Conservation (phyloP, 2,888 invertebrate species). For the Platycheirus rosarum region DNA sequence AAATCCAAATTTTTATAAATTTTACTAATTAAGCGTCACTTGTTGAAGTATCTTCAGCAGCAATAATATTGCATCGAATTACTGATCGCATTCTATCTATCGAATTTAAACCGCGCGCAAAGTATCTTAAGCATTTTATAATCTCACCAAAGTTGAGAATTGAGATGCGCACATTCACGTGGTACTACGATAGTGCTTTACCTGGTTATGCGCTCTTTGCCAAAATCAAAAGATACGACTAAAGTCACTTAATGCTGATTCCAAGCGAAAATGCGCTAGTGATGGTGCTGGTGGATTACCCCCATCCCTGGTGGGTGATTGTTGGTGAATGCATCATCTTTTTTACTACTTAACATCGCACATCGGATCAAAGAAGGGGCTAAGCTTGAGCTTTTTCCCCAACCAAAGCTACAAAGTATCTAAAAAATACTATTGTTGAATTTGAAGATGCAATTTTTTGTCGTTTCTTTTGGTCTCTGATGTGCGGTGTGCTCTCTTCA, state of each 20-base stretch:
- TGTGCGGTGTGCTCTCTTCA: slow-evolving; percentile 45
- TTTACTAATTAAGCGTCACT: slow-evolving; percentile 59
- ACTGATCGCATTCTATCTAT: slow-evolving; percentile 42
- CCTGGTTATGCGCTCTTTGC: slow-evolving; percentile 24
- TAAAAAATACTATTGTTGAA: slow-evolving; percentile 44
- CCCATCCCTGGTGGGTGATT: slow-evolving; percentile 6
- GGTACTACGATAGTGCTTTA: slow-evolving; percentile 10
- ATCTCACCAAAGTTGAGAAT: slow-evolving; percentile 11
- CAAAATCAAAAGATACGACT: slow-evolving; percentile 37
- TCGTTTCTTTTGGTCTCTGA: slow-evolving; percentile 21
- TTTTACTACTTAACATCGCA: no score
- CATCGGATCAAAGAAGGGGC: neutral
- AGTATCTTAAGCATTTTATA: slow-evolving; percentile 40
- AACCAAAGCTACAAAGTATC: slow-evolving; percentile 25
- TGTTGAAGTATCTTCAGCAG: no score
- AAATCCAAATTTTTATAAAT: slow-evolving; percentile 30
- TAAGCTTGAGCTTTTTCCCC: slow-evolving; percentile 21
- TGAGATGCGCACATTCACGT: slow-evolving; percentile 49
- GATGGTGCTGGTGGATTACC: slow-evolving; percentile 15
- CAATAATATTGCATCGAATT: neutral
- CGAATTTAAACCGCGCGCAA: slow-evolving; percentile 59
- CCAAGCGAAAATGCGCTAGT: neutral
- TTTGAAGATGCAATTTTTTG: slow-evolving; percentile 62
- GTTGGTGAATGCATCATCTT: slow-evolving; percentile 37
- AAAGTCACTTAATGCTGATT: slow-evolving; percentile 2